phyloP scores from a whole-genome alignment of 1,140 invertebrate species.

The Nasonia giraulti region DNA sequence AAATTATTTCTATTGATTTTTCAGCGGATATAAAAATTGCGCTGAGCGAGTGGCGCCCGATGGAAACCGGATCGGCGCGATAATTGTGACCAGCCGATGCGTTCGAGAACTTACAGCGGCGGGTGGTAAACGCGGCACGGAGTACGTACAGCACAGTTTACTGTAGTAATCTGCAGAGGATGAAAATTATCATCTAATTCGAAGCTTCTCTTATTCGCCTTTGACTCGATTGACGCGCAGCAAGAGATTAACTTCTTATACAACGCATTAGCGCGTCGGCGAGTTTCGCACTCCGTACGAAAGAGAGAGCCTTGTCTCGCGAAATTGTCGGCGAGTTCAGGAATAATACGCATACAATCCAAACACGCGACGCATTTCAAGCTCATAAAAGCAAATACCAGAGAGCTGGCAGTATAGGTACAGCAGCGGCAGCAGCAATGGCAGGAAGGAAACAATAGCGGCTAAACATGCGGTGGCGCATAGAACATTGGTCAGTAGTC shows the following conservation, averaged over 20 bases:
- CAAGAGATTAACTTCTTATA: too few species aligned
- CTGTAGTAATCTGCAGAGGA: neutral
- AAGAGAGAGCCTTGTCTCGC: neutral
- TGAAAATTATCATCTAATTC: slow-evolving; percentile 21
- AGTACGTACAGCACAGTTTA: neutral
- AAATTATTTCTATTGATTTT: neutral
- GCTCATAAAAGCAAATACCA: slow-evolving; percentile 10
- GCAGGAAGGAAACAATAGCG: neutral
- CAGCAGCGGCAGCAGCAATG: too few species aligned
- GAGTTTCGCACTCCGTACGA: too few species aligned
- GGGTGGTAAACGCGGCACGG: neutral
- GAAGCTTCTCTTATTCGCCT: neutral
- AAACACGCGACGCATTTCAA: neutral
- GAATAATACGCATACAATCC: neutral
- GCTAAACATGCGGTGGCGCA: neutral
- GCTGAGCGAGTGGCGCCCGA: neutral
- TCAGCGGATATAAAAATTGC: neutral
- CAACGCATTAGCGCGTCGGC: too few species aligned
- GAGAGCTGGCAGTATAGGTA: neutral
- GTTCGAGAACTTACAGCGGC: neutral
- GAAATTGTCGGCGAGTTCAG: neutral
- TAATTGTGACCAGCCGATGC: slow-evolving; percentile 12
- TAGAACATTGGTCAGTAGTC: slow-evolving; percentile 23
- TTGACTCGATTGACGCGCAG: too few species aligned
- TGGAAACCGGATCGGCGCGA: slow-evolving; percentile 1